Conservation (phyloP, 2,888 invertebrate genomes). For the Microchrysa polita region DNA sequence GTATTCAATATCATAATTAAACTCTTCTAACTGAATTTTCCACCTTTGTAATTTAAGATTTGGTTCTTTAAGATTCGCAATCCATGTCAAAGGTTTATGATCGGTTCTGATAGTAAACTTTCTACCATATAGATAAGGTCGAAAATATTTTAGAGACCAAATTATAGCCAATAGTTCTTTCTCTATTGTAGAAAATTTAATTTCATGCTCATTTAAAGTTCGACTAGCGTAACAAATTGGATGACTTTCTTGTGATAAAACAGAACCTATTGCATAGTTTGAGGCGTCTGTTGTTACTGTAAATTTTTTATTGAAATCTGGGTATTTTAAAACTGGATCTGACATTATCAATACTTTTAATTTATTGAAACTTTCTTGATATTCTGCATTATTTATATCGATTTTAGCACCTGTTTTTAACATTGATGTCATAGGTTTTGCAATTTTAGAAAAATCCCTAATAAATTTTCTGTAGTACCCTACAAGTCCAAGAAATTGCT, state of each 20-base stretch:
- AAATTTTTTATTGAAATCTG: not conserved
- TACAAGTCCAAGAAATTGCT: slow-evolving; percentile 15
- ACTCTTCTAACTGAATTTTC: not conserved
- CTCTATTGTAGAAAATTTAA: not conserved
- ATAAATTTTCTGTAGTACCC: not conserved
- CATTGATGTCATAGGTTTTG: slow-evolving; percentile 6
- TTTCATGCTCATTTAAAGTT: not conserved
- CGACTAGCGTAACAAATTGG: not conserved
- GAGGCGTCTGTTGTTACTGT: not conserved
- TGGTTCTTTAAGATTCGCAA: not conserved
- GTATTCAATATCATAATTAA: not conserved
- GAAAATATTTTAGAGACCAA: not conserved
- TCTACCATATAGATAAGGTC: not conserved
- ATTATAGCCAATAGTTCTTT: not conserved
- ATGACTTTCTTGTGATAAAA: slow-evolving; percentile 1
- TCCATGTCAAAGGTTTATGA: not conserved
- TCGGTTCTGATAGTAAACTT: not conserved
- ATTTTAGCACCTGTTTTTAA: not conserved
- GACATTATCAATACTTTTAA: slow-evolving; percentile 1
- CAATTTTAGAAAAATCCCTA: slow-evolving; percentile 18
- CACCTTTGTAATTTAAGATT: not conserved
- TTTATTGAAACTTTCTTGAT: slow-evolving; percentile 9
- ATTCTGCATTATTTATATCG: not conserved
- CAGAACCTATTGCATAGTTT: not conserved
- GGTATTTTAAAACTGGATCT: not conserved